Percentiles rank a stretch among this genome's conserved stretches.
Evolutionary conservation across 1,140 invertebrate species (phyloP).

Genomic region (Drosophila nikananu): DNA sequence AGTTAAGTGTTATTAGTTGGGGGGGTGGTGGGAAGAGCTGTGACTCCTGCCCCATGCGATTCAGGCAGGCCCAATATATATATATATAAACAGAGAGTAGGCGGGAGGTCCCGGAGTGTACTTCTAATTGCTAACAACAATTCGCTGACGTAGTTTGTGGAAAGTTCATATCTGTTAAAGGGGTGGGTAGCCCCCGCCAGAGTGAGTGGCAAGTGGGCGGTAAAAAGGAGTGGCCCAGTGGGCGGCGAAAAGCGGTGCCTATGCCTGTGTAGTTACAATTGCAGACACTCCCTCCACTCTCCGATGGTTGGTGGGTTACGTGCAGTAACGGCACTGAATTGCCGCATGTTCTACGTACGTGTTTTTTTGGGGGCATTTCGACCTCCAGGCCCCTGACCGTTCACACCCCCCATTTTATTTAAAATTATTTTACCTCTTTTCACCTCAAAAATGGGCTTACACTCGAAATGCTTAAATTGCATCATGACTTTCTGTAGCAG

Average conservation of each 20-base stretch:
- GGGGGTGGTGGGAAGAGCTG: background rate
- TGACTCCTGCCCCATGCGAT: constrained; percentile 7
- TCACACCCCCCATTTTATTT: background rate
- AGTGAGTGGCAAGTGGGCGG: constrained; percentile 3
- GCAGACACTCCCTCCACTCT: background rate
- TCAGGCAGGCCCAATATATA: constrained; percentile 1
- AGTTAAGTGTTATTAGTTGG: constrained; percentile 20
- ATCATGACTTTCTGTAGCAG: constrained; percentile 11
- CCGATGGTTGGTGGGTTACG: constrained; percentile 6
- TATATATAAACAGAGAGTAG: background rate
- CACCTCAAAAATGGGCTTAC: constrained; percentile 18
- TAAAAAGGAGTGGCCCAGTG: background rate
- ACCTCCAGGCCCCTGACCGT: background rate
- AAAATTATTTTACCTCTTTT: constrained; percentile 5
- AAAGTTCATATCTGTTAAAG: constrained; percentile 13
- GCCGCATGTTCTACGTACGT: constrained; percentile 34
- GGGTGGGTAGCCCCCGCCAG: background rate
- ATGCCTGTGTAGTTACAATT: constrained; percentile 2
- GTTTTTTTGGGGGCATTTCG: constrained; percentile 24
- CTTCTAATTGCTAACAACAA: constrained; percentile 29
- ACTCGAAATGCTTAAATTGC: constrained; percentile 2
- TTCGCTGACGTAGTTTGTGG: constrained; percentile 29
- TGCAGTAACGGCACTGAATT: constrained; percentile 30
- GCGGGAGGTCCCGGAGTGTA: background rate
- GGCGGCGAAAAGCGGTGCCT: constrained; percentile 5